Conservation (phyloP, 2,113 vertebrate species). For the Campylomormyrus tamandua region DNA sequence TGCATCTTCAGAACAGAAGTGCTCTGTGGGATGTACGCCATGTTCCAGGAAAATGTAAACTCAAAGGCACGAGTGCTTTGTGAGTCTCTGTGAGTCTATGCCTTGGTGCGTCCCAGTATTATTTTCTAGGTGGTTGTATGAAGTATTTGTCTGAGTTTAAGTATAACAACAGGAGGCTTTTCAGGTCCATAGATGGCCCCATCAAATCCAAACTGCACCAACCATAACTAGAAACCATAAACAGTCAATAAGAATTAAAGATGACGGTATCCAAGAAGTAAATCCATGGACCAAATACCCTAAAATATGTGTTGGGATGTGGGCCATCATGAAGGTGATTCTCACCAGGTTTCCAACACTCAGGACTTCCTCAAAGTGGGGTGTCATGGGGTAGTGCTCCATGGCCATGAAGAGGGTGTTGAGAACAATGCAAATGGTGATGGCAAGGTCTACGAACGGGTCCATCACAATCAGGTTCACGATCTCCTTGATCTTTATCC, state of each 20-base stretch:
- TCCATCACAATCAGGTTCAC: constrained; percentile 94
- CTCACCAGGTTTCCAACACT: constrained; percentile 88
- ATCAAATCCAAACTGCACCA: neutral
- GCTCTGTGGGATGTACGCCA: constrained; percentile 3
- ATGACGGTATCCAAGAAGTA: neutral
- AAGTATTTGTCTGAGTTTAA: neutral
- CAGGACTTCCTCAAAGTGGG: constrained; percentile 70
- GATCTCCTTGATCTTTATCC: constrained; percentile 89
- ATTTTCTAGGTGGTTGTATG: neutral
- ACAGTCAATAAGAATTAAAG: neutral
- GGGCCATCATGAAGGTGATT: neutral
- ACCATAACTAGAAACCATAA: neutral
- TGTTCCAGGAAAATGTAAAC: neutral
- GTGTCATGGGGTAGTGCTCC: constrained; percentile 96
- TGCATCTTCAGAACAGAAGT: constrained; percentile 10
- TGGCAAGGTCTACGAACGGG: constrained; percentile 93
- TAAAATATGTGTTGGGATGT: neutral
- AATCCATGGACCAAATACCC: neutral
- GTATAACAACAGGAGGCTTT: neutral
- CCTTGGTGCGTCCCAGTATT: neutral
- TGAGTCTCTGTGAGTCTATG: neutral
- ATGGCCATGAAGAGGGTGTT: constrained; percentile 98
- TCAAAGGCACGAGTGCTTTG: neutral
- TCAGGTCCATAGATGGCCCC: neutral
- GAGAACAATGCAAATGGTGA: constrained; percentile 97